Conservation (phyloP, 2,888 invertebrate genomes). For the Ormyrus thymus region DNA sequence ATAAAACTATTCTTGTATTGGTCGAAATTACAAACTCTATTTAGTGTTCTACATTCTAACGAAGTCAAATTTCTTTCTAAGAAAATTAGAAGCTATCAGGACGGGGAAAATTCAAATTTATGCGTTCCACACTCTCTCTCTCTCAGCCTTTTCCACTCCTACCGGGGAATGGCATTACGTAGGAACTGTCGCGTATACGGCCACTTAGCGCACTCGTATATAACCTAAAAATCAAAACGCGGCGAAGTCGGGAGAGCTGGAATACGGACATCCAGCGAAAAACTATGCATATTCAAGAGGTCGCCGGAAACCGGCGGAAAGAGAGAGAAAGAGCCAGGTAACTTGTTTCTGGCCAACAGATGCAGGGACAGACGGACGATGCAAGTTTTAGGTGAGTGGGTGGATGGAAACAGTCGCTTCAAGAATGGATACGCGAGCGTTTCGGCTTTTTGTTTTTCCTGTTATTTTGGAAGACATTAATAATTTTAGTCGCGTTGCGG, state of each 20-base stretch:
- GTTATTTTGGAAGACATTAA: no score
- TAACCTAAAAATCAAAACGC: conserved; percentile 18
- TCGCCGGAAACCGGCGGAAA: background rate
- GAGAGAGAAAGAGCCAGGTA: background rate
- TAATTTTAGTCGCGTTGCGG: no score
- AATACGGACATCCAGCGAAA: background rate
- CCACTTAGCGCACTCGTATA: conserved; percentile 14
- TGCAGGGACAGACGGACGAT: background rate
- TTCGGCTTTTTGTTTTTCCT: no score
- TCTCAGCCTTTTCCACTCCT: background rate
- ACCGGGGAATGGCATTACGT: conserved; percentile 10
- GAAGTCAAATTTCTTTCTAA: background rate
- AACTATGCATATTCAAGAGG: conserved; percentile 38
- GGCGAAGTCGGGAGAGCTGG: background rate
- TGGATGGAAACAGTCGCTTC: no score
- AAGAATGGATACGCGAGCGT: no score
- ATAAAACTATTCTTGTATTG: no score
- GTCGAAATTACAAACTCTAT: no score
- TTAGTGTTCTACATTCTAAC: no score
- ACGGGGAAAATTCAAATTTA: conserved; percentile 33
- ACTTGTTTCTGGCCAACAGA: background rate
- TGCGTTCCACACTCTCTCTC: conserved; percentile 1
- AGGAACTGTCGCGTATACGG: background rate
- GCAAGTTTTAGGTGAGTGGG: background rate
- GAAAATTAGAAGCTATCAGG: conserved; percentile 28